Evolutionary conservation across 2,113 vertebrate species (phyloP).

Genomic region (Alosa alosa): DNA sequence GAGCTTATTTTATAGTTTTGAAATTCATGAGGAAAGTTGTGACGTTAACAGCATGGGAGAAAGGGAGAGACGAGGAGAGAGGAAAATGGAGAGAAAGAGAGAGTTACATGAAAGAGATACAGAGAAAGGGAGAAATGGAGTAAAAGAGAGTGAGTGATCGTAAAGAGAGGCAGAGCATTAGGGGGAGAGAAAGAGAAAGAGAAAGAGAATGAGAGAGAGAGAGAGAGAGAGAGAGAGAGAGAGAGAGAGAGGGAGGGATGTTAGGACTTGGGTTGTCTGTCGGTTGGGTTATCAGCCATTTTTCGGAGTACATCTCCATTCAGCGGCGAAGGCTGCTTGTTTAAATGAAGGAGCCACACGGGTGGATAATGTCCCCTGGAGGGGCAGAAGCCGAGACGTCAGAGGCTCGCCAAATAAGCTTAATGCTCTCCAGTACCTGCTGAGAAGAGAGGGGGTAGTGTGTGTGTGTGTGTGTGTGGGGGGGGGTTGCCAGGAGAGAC

Average conservation of each 20-base stretch:
- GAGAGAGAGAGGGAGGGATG: not conserved
- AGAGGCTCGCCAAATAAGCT: not conserved
- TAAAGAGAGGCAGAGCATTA: not conserved
- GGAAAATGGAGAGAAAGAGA: constrained; percentile 19
- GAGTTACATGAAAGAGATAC: not conserved
- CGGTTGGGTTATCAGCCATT: not conserved
- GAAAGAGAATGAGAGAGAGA: constrained; percentile 22
- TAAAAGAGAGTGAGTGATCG: not conserved
- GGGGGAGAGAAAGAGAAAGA: not conserved
- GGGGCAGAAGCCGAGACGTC: not conserved
- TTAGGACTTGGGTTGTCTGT: not conserved
- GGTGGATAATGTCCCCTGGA: not conserved
- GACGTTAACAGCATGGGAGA: not conserved
- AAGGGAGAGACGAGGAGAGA: not conserved
- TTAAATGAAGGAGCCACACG: not conserved
- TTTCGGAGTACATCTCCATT: not conserved
- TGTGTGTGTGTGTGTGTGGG: not conserved
- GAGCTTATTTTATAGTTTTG: not conserved
- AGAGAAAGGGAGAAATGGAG: constrained; percentile 16
- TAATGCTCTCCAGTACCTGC: not conserved
- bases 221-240: constrained; percentile 8
- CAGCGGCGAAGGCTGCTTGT: not conserved
- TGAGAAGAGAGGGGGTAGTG: not conserved
- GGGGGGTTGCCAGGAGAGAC: not conserved
- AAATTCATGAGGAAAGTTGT: not conserved